Evolutionary conservation across 2,888 invertebrate species (phyloP).

Genomic region (Chrysopilus asiliformis): DNA sequence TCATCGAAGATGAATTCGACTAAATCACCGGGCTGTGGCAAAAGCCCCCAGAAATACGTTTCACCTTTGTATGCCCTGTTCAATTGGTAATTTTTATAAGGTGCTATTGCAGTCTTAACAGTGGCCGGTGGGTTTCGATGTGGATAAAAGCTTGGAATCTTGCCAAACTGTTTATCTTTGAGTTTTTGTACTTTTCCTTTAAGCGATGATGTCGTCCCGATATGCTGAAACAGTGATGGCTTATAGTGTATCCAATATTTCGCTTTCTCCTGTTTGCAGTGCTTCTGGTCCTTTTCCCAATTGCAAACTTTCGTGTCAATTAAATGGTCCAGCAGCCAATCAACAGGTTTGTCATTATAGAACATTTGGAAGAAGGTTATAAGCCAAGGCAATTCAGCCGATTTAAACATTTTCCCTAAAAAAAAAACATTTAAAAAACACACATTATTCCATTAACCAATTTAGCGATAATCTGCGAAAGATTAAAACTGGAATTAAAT

Average conservation of each 20-base stretch:
- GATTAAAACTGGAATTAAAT: too few species aligned
- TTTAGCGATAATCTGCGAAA: too few species aligned
- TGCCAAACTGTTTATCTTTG: constrained; percentile 85
- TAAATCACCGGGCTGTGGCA: constrained; percentile 70
- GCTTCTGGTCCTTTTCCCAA: constrained; percentile 68
- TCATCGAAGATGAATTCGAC: constrained; percentile 66
- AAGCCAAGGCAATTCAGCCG: constrained; percentile 71
- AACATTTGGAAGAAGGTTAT: constrained; percentile 91
- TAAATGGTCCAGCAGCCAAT: constrained; percentile 88
- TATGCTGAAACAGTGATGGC: constrained; percentile 88
- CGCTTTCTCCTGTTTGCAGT: constrained; percentile 63
- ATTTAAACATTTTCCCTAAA: constrained; percentile 75
- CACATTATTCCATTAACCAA: not conserved
- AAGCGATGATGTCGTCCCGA: constrained; percentile 87
- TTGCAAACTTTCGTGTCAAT: constrained; percentile 82
- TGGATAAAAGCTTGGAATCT: constrained; percentile 61
- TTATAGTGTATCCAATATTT: constrained; percentile 75
- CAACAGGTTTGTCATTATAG: constrained; percentile 90
- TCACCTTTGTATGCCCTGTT: constrained; percentile 74
- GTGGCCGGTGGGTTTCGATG: constrained; percentile 63
- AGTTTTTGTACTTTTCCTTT: constrained; percentile 93
- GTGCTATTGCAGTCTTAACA: constrained; percentile 59
- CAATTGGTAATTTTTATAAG: constrained; percentile 66
- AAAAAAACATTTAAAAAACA: constrained; percentile 3
- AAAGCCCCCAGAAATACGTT: constrained; percentile 82